Evolutionary conservation across 1,140 invertebrate genomes (phyloP), one percentile per base, ranked within the genome.

Genomic region (Cheumatopsyche charites): DNA sequence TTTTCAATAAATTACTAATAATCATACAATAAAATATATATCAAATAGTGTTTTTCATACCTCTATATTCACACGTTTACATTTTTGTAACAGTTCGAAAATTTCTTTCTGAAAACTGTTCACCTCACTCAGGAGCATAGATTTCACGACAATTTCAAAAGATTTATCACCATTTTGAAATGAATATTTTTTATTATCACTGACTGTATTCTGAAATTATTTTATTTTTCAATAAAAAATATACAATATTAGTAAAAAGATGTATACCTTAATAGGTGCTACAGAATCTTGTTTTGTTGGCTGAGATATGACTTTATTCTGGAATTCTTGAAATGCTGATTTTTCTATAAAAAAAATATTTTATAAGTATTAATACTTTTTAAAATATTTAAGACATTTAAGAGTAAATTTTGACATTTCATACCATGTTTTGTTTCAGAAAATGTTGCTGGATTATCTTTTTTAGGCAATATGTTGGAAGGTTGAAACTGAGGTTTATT

Each of bases 81-180:
- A 84, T 62, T 83, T 81, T 1, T 82, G 78, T 65, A 87, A 80
- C 69, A 91, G 84, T 45, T 86, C 84, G 71, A 85, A 82, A 1
- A 91, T 75, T 77, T 92, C 89, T 70, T 82, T 79, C 74, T 88
- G 86, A 77, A 92, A 90, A 47, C 87, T 83, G 23, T 84, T 81
- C 1, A 90, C 87, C 84, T 91, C 86, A 66, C 81, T 83, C 13
- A 85, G 69, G 5, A 85, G 78, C 79, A 84, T 82, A 42, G 78
- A 79, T 62, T 77, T 86, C 67, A 80, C 75, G n/a, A 79, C 63
- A 17, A 49, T 25, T 52, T 77, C 71, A 41, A 21, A 62, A 11
- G 58, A 11, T 26, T 47, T 41, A 13, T 47, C 19, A 11, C 17
- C 47, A 23, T n/a, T 63, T 66, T 47, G n/a, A 66, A 66, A 1